phyloP scores from a whole-genome alignment of 2,888 invertebrate genomes.

The Aphrophora alni region DNA sequence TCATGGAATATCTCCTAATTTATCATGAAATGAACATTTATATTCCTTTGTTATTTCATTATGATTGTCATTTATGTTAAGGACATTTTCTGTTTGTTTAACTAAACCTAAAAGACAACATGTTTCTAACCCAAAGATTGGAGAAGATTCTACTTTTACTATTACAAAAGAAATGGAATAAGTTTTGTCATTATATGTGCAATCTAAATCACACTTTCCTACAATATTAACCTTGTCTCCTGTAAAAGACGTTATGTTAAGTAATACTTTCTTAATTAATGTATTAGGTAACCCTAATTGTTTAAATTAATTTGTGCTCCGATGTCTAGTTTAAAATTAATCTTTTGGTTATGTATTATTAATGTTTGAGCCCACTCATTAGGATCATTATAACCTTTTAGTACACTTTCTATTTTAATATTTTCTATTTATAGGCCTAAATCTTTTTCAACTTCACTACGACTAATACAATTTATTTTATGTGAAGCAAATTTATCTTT shows the following conservation, averaged over 20 bases:
- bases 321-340: constrained; percentile 14
- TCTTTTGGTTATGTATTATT: background rate
- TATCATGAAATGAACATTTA: constrained; percentile 14
- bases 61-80: too few species aligned
- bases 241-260: background rate
- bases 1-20: constrained; percentile 22
- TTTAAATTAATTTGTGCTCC: constrained; percentile 24
- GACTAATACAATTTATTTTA: too few species aligned
- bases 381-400: background rate
- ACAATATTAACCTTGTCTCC: constrained; percentile 7
- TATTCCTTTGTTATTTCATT: background rate
- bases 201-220: constrained; percentile 15
- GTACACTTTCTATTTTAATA: background rate
- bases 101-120: constrained; percentile 7
- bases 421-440: too few species aligned
- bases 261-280: background rate
- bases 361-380: constrained; percentile 22
- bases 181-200: background rate
- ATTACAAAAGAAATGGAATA: constrained; percentile 11
- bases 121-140: background rate
- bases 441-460: too few species aligned
- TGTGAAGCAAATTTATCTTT: background rate
- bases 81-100: background rate
- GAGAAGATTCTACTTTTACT: constrained; percentile 18
- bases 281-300: constrained; percentile 7